Evolutionary conservation across 37 sponge, comb jelly and placozoan species (phyloP), one percentile per base, ranked within the genome.

Genomic region (Aplysina aerophoba): DNA sequence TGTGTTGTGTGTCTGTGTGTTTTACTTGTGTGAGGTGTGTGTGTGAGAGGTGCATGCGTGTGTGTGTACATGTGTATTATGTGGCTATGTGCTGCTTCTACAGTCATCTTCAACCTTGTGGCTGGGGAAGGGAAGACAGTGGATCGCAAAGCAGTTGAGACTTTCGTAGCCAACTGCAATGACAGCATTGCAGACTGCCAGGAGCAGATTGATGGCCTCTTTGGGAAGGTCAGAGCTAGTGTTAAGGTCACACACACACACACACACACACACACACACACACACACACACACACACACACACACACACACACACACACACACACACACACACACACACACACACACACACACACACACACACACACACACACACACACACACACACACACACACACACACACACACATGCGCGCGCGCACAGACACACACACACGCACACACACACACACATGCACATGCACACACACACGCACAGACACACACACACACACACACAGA

Each of bases 51-150:
- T 15, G 59, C 17, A 20, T 62, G 28, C 11, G 28, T 27, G 64
- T 62, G 28, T 62, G 64, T 62, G 11, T 62, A 5, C 11, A 11
- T 62, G 74, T 73, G 35, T 33, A 8, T 34, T 61, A 38, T 25
- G 35, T 58, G 33, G 27, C 27, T 28, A 8, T 63, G 25, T 63
- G 25, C 28, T 28, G 28, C 28, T 63, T 5, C 17, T 82, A 44
- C 44, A 82, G 83, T 82, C 67, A 64, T 82, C 38, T 82, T 59
- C 66, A 38, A 37, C 63, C 65, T 82, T 36, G 36, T 63, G 34
- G 63, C 83, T 35, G 53, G 64, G 37, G 67, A 62, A 24, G 38
- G 38, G 12, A 33, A 75, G 44, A 24, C 13, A 1, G 78, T 75
- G 41, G 40, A 24, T 75, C 37, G 78, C 39, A 75, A 75, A 24